phyloP scores from a whole-genome alignment of 1,140 invertebrate species.

The Pseudomyrmex gracilis region DNA sequence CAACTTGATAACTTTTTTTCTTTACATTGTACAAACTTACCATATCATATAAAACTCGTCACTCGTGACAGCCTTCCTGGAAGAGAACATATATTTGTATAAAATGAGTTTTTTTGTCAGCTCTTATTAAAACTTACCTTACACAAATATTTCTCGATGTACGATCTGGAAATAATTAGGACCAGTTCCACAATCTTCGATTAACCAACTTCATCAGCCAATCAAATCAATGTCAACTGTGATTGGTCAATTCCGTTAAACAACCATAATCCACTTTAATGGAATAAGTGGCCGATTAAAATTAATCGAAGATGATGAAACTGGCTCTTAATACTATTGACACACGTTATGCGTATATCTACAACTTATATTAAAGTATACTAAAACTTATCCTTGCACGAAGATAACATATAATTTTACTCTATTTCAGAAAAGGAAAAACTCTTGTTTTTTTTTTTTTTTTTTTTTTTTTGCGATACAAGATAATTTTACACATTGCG shows the following conservation, averaged over 20 bases:
- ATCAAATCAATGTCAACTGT: too few relatives aligned
- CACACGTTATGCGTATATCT: slow-evolving; percentile 2
- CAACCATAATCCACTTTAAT: too few relatives aligned
- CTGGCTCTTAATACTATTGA: too few relatives aligned
- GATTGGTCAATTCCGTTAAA: too few relatives aligned
- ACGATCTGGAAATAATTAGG: slow-evolving; percentile 52
- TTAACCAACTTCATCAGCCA: too few relatives aligned
- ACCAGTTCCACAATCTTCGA: too few relatives aligned
- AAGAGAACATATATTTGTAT: slow-evolving; percentile 66
- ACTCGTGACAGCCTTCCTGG: slow-evolving; percentile 53
- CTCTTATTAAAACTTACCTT: slow-evolving; percentile 63
- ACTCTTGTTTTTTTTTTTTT: slow-evolving; percentile 1
- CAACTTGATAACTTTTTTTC: slow-evolving; percentile 47
- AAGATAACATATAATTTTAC: slow-evolving; percentile 21
- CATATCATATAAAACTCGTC: slow-evolving; percentile 36
- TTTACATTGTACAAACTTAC: slow-evolving; percentile 26
- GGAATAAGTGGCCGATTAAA: too few relatives aligned
- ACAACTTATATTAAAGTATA: background rate
- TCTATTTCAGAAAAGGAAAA: slow-evolving; percentile 11
- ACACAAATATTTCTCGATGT: slow-evolving; percentile 19
- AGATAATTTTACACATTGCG: background rate
- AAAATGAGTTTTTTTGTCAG: slow-evolving; percentile 27
- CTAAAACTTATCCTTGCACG: slow-evolving; percentile 19
- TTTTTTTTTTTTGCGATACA: background rate
- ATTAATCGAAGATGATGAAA: too few relatives aligned